phyloP scores from a whole-genome alignment of 2,888 invertebrate species.

The Cylloceria caligata region DNA sequence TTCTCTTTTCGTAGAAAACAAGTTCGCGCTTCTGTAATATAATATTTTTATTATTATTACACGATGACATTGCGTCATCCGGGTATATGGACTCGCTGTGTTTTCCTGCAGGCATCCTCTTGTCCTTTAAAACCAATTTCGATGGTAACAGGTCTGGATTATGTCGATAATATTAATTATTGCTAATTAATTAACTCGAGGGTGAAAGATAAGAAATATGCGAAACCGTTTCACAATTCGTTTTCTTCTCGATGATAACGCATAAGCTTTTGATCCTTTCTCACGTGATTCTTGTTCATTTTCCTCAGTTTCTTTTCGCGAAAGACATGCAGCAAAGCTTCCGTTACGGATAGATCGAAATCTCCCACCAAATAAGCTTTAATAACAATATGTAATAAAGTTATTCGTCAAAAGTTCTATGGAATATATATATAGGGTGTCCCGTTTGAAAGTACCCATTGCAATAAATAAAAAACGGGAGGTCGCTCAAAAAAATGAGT shows the following conservation, averaged over 20 bases:
- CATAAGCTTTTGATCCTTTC: constrained; percentile 37
- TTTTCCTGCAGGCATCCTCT: not conserved
- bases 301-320: constrained; percentile 64
- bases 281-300: constrained; percentile 14
- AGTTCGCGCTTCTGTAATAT: constrained; percentile 46
- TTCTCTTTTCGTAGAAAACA: constrained; percentile 43
- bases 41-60: not conserved
- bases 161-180: not conserved
- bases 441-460: no score
- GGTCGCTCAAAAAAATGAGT: no score
- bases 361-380: constrained; percentile 70
- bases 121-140: not conserved
- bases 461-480: no score
- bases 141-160: constrained; percentile 42
- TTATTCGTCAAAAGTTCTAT: not conserved
- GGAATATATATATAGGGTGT: no score
- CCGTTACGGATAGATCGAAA: constrained; percentile 68
- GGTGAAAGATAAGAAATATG: not conserved
- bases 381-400: not conserved
- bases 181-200: not conserved
- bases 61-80: not conserved
- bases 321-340: constrained; percentile 69
- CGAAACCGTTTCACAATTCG: constrained; percentile 60
- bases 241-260: constrained; percentile 65
- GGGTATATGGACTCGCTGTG: not conserved